Evolutionary conservation across 2,797 vertebrate species (phyloP).

Genomic region (Pseudochromis fuscus): DNA sequence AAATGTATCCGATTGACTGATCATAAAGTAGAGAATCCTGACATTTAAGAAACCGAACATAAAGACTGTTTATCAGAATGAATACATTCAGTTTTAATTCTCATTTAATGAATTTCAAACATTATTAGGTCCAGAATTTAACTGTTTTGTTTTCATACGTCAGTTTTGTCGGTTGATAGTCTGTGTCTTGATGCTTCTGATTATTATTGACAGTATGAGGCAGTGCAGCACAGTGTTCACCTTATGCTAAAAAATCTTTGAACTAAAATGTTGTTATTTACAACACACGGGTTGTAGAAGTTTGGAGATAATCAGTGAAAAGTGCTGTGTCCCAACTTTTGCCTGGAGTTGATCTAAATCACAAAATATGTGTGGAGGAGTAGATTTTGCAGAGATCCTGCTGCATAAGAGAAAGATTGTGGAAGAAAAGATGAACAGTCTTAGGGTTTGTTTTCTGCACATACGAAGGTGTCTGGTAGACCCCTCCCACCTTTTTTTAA

Average conservation of each 20-base stretch:
- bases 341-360: slow-evolving; percentile 35
- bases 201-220: slow-evolving; percentile 18
- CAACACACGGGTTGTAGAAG: slow-evolving; percentile 30
- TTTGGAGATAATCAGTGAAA: slow-evolving; percentile 49
- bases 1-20: too few species aligned
- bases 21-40: neutral
- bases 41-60: neutral
- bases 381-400: slow-evolving; percentile 35
- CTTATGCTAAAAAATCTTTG: slow-evolving; percentile 13
- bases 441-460: neutral
- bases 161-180: neutral
- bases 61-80: neutral
- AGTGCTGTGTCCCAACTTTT: slow-evolving; percentile 45
- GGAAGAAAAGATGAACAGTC: neutral
- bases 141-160: slow-evolving; percentile 23
- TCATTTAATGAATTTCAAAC: slow-evolving; percentile 11
- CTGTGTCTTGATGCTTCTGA: neutral
- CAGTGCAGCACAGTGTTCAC: slow-evolving; percentile 12
- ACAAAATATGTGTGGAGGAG: slow-evolving; percentile 28
- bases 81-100: neutral
- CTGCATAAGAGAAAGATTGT: slow-evolving; percentile 21
- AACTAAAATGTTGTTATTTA: slow-evolving; percentile 21
- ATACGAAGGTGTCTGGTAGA: slow-evolving; percentile 35
- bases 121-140: slow-evolving; percentile 10
- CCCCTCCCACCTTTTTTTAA: slow-evolving; percentile 23